A percentile compares a stretch with the other conserved stretches of the same genome.
Evolutionary conservation across 2,113 vertebrate species (phyloP).

Genomic region (Suncus etruscus): DNA sequence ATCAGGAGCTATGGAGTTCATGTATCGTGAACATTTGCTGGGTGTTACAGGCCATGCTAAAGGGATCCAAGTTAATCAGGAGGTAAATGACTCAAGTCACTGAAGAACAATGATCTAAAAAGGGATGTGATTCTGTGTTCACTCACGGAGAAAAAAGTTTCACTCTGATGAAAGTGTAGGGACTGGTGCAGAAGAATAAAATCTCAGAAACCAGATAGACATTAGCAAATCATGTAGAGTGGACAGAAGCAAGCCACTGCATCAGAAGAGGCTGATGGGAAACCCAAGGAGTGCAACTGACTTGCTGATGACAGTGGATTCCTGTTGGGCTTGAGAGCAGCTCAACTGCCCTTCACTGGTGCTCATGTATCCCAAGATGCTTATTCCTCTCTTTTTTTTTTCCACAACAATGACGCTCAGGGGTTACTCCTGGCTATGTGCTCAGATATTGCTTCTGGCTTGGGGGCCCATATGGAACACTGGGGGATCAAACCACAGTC

Average conservation of each 20-base stretch:
- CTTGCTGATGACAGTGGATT: not conserved
- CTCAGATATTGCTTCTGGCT: no score
- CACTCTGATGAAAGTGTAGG: not conserved
- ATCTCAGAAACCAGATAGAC: conserved; percentile 21
- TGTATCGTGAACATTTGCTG: not conserved
- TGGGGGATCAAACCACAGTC: no score
- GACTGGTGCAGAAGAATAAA: not conserved
- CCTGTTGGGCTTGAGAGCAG: not conserved
- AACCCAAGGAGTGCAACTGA: not conserved
- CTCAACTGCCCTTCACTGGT: not conserved
- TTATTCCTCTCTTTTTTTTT: not conserved
- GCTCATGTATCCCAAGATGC: not conserved
- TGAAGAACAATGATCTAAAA: not conserved
- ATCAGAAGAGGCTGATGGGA: not conserved
- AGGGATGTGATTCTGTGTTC: not conserved
- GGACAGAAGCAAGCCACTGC: not conserved
- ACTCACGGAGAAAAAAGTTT: not conserved
- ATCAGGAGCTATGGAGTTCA: no score
- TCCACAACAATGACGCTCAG: no score
- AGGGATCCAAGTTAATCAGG: not conserved
- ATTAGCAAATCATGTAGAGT: not conserved
- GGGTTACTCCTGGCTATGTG: no score
- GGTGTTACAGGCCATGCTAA: not conserved
- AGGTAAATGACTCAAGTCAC: not conserved
- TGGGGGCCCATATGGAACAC: no score